Conservation (phyloP, 2,888 invertebrate genomes). For the Osmoderma eremita region DNA sequence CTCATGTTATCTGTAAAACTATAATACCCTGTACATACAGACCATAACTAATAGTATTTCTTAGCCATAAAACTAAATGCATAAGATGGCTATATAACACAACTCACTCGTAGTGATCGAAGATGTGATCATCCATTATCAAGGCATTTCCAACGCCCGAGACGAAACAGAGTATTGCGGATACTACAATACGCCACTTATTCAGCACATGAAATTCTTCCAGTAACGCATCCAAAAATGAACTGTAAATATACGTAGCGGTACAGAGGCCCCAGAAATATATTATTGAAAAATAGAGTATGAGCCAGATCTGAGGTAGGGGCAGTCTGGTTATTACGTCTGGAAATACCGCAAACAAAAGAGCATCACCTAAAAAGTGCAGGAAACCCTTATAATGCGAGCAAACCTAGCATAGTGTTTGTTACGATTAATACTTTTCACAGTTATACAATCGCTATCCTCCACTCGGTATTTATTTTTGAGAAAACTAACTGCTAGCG, state of each 20-base stretch:
- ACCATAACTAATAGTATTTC: not conserved
- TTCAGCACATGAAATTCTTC: constrained; percentile 28
- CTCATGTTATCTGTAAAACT: too few species aligned
- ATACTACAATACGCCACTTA: constrained; percentile 33
- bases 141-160: constrained; percentile 11
- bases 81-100: not conserved
- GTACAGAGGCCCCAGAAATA: constrained; percentile 32
- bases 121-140: not conserved
- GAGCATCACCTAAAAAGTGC: constrained; percentile 20
- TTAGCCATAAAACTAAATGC: not conserved
- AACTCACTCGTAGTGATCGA: constrained; percentile 10
- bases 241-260: constrained; percentile 21
- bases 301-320: constrained; percentile 38
- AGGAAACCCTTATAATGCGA: not conserved
- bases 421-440: constrained; percentile 1
- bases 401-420: too few species aligned
- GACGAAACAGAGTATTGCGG: constrained; percentile 1
- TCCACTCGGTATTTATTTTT: constrained; percentile 16
- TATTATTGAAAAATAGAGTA: constrained; percentile 39
- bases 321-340: constrained; percentile 30
- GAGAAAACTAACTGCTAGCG: constrained; percentile 13
- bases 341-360: constrained; percentile 39
- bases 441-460: constrained; percentile 7
- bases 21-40: too few species aligned
- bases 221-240: constrained; percentile 35